Conservation (phyloP, 1,140 invertebrate genomes). For the Hyles euphorbiae region DNA sequence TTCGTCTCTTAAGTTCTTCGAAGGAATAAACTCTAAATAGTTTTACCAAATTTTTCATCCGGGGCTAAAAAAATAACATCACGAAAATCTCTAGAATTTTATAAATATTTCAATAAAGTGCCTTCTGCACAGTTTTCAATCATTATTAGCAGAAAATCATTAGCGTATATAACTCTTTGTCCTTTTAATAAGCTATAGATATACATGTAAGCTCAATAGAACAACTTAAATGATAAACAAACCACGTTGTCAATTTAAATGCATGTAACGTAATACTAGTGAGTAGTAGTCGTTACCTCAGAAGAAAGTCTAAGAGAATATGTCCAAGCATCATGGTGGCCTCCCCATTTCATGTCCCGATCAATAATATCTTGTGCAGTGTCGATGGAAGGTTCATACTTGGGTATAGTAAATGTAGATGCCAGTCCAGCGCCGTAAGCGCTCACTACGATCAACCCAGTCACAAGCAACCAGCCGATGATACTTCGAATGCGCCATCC, state of each 20-base stretch:
- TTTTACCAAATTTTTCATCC: constrained; percentile 56
- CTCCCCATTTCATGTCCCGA: constrained; percentile 72
- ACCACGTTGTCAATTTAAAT: no score
- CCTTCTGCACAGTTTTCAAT: no score
- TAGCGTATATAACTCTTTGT: no score
- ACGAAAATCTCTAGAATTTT: no score
- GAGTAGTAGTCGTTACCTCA: constrained; percentile 41
- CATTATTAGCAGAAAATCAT: no score
- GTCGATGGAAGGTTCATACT: constrained; percentile 71
- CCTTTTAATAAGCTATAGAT: no score
- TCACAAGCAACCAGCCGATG: constrained; percentile 61
- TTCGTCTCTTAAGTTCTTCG: constrained; percentile 53
- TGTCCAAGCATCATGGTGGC: constrained; percentile 77
- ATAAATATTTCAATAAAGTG: no score
- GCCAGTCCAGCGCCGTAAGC: constrained; percentile 76
- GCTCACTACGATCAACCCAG: constrained; percentile 71
- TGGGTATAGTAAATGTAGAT: constrained; percentile 76
- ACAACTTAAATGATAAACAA: no score
- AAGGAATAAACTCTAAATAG: constrained; percentile 62
- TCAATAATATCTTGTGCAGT: constrained; percentile 72
- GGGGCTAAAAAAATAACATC: constrained; percentile 41
- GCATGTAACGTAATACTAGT: no score
- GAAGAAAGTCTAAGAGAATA: constrained; percentile 70
- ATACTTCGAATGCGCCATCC: constrained; percentile 55
- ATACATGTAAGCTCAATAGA: no score